phyloP scores from a whole-genome alignment of 2,888 invertebrate species.

The Dione juno region DNA sequence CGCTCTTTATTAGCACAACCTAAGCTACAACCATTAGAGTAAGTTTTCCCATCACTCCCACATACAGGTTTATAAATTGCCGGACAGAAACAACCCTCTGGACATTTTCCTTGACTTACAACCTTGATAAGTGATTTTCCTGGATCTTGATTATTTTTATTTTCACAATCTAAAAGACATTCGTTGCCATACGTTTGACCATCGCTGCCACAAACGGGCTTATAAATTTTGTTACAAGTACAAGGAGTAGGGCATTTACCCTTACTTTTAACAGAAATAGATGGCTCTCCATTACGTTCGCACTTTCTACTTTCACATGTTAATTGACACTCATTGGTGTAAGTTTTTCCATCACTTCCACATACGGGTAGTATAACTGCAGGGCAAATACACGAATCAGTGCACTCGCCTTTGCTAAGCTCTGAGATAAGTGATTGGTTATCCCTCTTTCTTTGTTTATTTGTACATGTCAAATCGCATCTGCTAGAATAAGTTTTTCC shows the following conservation, averaged over 20 bases:
- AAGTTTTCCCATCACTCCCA: conserved; percentile 46
- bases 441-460: conserved; percentile 30
- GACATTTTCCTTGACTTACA: conserved; percentile 28
- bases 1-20: conserved; percentile 31
- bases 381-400: conserved; percentile 33
- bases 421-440: not conserved
- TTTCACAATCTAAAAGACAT: conserved; percentile 47
- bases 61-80: conserved; percentile 42
- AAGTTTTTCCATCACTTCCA: conserved; percentile 58
- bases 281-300: conserved; percentile 28
- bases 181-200: conserved; percentile 43
- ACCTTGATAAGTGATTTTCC: conserved; percentile 23
- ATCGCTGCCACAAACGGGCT: conserved; percentile 46
- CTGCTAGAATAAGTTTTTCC: conserved; percentile 37
- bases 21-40: conserved; percentile 36
- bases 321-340: conserved; percentile 71
- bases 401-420: conserved; percentile 24
- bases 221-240: conserved; percentile 41
- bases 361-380: conserved; percentile 46
- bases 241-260: conserved; percentile 50
- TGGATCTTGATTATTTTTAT: conserved; percentile 37
- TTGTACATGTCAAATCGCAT: conserved; percentile 45
- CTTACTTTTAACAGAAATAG: conserved; percentile 34
- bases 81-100: conserved; percentile 44
- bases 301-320: conserved; percentile 44